Conservation (phyloP, 92 coral and sea anemone genomes). For the Virgularia gustaviana region DNA sequence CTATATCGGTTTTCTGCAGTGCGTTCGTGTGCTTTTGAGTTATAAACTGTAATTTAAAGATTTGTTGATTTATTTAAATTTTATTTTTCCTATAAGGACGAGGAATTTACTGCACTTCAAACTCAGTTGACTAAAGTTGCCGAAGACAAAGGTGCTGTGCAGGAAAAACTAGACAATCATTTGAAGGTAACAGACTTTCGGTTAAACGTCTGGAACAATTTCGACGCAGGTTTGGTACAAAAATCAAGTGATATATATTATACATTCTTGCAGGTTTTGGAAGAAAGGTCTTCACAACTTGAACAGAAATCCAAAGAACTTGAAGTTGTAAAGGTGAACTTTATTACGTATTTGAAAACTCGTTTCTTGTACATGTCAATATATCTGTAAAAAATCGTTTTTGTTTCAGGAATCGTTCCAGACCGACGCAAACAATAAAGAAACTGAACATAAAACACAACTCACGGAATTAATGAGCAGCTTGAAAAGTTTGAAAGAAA, state of each 20-base stretch:
- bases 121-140: slow-evolving; percentile 16
- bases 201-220: no score
- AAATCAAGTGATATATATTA: neutral
- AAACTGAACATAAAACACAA: slow-evolving; percentile 59
- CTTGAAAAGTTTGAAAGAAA: slow-evolving; percentile 76
- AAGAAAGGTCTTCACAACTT: slow-evolving; percentile 14
- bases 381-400: no score
- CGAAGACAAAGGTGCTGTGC: slow-evolving; percentile 29
- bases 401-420: slow-evolving; percentile 64
- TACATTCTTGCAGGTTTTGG: slow-evolving; percentile 32
- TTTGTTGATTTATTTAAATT: no score
- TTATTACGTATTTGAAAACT: neutral
- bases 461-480: slow-evolving; percentile 73
- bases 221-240: no score
- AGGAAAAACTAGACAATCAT: slow-evolving; percentile 11
- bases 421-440: slow-evolving; percentile 53
- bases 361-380: neutral
- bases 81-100: no score
- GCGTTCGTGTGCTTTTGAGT: neutral
- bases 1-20: neutral
- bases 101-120: slow-evolving; percentile 3
- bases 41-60: no score
- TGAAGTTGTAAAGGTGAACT: slow-evolving; percentile 27
- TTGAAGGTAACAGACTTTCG: slow-evolving; percentile 22
- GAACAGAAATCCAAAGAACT: slow-evolving; percentile 24